phyloP scores from a whole-genome alignment of 2,797 vertebrate genomes.

The Lutjanus argentimaculatus region DNA sequence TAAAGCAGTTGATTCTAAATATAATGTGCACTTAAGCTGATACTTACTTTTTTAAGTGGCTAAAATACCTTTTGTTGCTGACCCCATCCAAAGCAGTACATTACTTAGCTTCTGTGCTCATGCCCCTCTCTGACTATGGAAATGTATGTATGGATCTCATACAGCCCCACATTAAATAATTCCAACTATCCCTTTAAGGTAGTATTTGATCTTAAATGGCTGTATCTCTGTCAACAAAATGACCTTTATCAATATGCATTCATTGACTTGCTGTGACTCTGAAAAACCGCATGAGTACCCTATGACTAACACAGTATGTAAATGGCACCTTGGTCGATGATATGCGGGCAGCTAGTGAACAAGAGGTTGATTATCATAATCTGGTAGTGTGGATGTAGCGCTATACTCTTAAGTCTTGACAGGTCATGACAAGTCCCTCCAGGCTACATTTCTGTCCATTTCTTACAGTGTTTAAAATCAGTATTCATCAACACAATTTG shows the following conservation, averaged over 20 bases:
- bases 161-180: too few species aligned
- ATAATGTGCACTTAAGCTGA: too few species aligned
- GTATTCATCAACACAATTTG: conserved; percentile 77
- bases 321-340: conserved; percentile 50
- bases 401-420: conserved; percentile 56
- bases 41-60: too few species aligned
- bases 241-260: conserved; percentile 44
- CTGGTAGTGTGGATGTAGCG: conserved; percentile 50
- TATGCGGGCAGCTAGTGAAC: conserved; percentile 49
- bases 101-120: too few species aligned
- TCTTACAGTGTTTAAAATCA: conserved; percentile 69
- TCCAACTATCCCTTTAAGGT: neutral
- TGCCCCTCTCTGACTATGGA: too few species aligned
- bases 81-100: too few species aligned
- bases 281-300: conserved; percentile 7
- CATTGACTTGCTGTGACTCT: conserved; percentile 34
- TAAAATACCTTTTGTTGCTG: too few species aligned
- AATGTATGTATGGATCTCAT: too few species aligned
- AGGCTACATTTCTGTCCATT: conserved; percentile 57
- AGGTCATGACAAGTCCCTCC: conserved; percentile 58
- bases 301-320: conserved; percentile 47
- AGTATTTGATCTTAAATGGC: conserved; percentile 14
- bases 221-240: conserved; percentile 29
- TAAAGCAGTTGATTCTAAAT: too few species aligned
- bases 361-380: conserved; percentile 73